Percentiles rank a stretch among this genome's conserved stretches.
Conservation (phyloP, 2,113 vertebrate species). For the Gasterosteus nipponicus region DNA sequence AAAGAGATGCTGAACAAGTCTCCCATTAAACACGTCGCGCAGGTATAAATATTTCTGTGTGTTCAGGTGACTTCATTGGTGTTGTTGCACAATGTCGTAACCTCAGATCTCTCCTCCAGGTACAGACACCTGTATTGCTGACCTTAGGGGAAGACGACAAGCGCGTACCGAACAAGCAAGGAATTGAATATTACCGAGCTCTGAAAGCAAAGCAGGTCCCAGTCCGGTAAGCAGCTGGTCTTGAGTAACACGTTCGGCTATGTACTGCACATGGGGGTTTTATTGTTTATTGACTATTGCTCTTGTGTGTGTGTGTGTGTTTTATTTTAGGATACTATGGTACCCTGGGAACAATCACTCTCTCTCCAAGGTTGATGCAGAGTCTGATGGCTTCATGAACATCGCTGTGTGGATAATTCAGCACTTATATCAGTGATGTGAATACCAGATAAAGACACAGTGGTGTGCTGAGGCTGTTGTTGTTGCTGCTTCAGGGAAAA, state of each 20-base stretch:
- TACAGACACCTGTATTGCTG: constrained; percentile 89
- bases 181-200: constrained; percentile 93
- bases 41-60: constrained; percentile 71
- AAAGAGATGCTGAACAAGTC: constrained; percentile 90
- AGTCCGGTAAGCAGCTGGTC: constrained; percentile 85
- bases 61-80: background rate
- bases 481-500: constrained; percentile 7
- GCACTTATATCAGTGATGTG: constrained; percentile 80
- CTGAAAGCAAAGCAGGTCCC: constrained; percentile 86
- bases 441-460: background rate
- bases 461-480: background rate
- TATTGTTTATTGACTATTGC: constrained; percentile 21
- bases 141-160: constrained; percentile 90
- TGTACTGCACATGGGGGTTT: background rate
- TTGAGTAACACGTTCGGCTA: background rate
- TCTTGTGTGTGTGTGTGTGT: constrained; percentile 24
- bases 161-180: constrained; percentile 91
- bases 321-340: constrained; percentile 86
- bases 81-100: background rate
- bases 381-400: constrained; percentile 95
- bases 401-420: constrained; percentile 88
- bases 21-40: constrained; percentile 84
- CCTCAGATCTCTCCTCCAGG: constrained; percentile 73
- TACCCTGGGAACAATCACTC: constrained; percentile 93
- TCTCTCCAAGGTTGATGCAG: constrained; percentile 89